Base-by-base conservation (phyloP, 2,888 invertebrate species). In the Phasia obesa region DNA sequence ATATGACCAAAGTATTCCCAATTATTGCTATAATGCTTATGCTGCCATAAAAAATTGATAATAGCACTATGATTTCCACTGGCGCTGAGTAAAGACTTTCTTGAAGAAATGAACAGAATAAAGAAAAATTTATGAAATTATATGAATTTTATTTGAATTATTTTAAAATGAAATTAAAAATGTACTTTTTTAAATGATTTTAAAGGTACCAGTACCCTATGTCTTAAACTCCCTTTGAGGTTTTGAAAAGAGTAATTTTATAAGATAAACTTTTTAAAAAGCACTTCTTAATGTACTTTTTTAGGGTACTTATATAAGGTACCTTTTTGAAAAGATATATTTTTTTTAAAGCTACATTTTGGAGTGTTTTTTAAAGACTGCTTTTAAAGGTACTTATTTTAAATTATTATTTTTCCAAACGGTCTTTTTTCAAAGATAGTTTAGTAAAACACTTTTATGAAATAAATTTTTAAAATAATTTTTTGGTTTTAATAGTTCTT, bases 1-100 rank as follows among this genome's bases (percentile, higher is more conserved):
- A 95, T 91, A 97, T 96, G 19, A 97, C 97, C n/a, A 96, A 93
- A 27, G 94, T 93, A 90, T 97, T 97, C 1, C 97, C 97, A 7
- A 95, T 93, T 47, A 97, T 95, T 0, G 97, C 96, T 86, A 96
- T 91, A 27, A 97, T 93, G 21, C 96, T 96, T 89, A 97, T 96
- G 44, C 94, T 93, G 1, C 97, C 97, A 88, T 97, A 97, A 86
- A 96, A 93, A 84, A 96, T 92, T 13, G 96, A 96, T 59, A 97
- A 92, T 23, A 97, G 89, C 0, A 94, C 94, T 85, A 97, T 94
- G 88, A 96, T 93, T 59, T 94, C 94, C 0, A 94, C 93, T 0
- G 96, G 95, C 0, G 96, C 96, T 53, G 95, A 94, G 91, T 96
- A 96, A 21, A 96, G 90, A 1, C 93, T 92, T 85, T 93, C 94